Evolutionary conservation across 2,888 invertebrate genomes (phyloP).

Genomic region (Thereva unica): DNA sequence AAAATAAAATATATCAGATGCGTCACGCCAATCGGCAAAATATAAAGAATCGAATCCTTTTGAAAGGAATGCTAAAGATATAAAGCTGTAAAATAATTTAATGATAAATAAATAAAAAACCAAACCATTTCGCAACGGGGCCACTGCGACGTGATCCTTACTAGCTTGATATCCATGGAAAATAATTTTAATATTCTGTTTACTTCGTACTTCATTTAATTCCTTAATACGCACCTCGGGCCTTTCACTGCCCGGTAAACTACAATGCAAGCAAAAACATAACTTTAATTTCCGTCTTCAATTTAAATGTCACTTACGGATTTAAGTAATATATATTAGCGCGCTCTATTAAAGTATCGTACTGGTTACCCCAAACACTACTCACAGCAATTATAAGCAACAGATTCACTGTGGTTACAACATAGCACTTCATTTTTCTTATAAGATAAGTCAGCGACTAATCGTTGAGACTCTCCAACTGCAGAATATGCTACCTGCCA

Average conservation of each 20-base stretch:
- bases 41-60: constrained; percentile 50
- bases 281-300: background rate
- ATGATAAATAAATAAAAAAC: background rate
- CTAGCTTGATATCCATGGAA: constrained; percentile 54
- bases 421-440: too few relatives aligned
- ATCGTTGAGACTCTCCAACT: too few relatives aligned
- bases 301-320: constrained; percentile 12
- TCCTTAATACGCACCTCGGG: constrained; percentile 7
- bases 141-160: constrained; percentile 50
- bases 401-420: too few relatives aligned
- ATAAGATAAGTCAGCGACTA: too few relatives aligned
- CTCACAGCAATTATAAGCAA: too few relatives aligned
- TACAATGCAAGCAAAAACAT: background rate
- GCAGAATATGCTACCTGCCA: too few relatives aligned
- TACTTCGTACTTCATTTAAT: constrained; percentile 13
- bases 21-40: constrained; percentile 55
- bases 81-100: background rate
- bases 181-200: constrained; percentile 51
- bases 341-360: background rate
- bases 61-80: constrained; percentile 50
- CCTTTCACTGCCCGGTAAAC: background rate
- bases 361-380: too few relatives aligned
- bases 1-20: constrained; percentile 50
- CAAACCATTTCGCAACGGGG: constrained; percentile 46
- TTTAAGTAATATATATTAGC: constrained; percentile 19